Evolutionary conservation across 1,140 invertebrate species (phyloP).

Genomic region (Drosophila watanabei): DNA sequence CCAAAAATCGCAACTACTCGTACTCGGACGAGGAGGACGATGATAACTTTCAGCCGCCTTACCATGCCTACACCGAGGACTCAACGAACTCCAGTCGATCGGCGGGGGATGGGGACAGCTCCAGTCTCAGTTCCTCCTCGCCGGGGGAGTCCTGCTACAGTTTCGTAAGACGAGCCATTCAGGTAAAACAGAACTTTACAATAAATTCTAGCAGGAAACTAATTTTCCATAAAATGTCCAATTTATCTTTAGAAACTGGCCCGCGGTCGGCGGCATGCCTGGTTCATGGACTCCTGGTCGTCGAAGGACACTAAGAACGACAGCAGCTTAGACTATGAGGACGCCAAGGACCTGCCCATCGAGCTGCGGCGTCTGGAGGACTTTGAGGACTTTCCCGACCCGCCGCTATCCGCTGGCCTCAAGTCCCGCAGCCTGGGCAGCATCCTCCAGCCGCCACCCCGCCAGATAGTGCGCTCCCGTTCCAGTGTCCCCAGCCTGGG

Average conservation of each 20-base stretch:
- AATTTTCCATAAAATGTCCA: not conserved
- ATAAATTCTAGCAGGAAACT: not conserved
- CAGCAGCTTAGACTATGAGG: constrained; percentile 88
- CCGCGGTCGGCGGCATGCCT: constrained; percentile 89
- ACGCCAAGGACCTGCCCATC: constrained; percentile 93
- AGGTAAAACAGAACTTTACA: constrained; percentile 86
- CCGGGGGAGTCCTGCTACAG: constrained; percentile 98
- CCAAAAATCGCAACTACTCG: constrained; percentile 86
- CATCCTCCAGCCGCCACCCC: constrained; percentile 90
- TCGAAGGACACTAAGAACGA: constrained; percentile 87
- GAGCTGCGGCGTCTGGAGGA: constrained; percentile 95
- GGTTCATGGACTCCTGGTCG: constrained; percentile 93
- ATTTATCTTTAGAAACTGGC: constrained; percentile 89
- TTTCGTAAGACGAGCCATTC: constrained; percentile 95
- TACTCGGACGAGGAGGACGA: constrained; percentile 84
- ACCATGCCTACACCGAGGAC: constrained; percentile 90
- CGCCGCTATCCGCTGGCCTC: constrained; percentile 84
- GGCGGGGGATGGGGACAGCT: constrained; percentile 87
- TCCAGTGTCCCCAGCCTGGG: constrained; percentile 91
- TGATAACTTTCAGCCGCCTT: constrained; percentile 86
- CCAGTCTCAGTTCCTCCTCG: constrained; percentile 94
- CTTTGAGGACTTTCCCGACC: constrained; percentile 87
- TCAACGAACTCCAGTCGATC: constrained; percentile 86
- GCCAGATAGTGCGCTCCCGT: constrained; percentile 90
- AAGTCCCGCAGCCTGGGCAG: constrained; percentile 90